A percentile compares a stretch with the other conserved stretches of the same genome.
Conservation (phyloP, 2,888 invertebrate species). For the Tipula lateralis region DNA sequence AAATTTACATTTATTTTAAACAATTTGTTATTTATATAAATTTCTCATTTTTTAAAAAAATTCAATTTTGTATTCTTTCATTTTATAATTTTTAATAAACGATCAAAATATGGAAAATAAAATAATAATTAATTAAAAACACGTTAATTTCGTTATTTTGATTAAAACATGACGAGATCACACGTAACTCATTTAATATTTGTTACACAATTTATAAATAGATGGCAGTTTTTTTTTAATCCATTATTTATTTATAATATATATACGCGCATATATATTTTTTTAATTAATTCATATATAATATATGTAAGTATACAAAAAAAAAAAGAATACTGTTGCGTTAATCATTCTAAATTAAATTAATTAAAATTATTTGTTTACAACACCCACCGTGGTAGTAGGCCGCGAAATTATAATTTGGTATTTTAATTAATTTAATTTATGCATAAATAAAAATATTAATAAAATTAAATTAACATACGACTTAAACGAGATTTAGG, state of each 20-base stretch:
- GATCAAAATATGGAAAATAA: not conserved
- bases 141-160: not conserved
- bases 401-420: not conserved
- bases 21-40: not conserved
- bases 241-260: constrained; percentile 12
- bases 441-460: not conserved
- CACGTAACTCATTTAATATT: not conserved
- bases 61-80: not conserved
- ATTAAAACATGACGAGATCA: not conserved
- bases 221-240: not conserved
- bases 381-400: not conserved
- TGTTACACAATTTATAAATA: not conserved
- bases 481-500: constrained; percentile 24
- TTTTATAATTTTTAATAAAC: not conserved
- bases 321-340: not conserved
- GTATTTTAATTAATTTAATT: not conserved
- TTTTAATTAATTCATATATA: not conserved
- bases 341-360: not conserved
- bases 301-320: not conserved
- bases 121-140: not conserved
- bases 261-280: too few relatives aligned
- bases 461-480: not conserved
- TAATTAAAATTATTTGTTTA: not conserved
- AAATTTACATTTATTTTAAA: constrained; percentile 1
- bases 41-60: not conserved